These are phyloP conservation scores for Gnathonemus echidnorhynchus DNA, from an alignment of 2,113 vertebrate species.

Conservation along the genomic window DNA sequence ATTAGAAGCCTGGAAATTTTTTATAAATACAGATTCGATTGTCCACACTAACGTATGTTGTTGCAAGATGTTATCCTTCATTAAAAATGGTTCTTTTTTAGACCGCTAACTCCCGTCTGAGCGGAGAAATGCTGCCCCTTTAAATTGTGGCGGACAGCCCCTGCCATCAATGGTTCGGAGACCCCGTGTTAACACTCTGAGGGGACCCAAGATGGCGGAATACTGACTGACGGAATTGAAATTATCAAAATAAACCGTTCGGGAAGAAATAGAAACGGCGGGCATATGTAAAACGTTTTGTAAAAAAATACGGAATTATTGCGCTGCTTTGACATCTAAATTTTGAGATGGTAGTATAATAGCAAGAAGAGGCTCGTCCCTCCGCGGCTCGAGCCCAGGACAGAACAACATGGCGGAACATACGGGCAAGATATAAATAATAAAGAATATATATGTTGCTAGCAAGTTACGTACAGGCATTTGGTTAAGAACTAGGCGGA, in stretches of 20 bases:
- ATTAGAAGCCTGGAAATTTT: neutral
- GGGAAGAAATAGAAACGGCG: conserved; percentile 51
- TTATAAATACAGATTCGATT: neutral
- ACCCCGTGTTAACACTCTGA: conserved; percentile 82
- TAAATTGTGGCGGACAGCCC: conserved; percentile 76
- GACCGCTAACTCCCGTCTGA: neutral
- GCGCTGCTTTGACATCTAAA: conserved; percentile 37
- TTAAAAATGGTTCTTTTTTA: neutral
- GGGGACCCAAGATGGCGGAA: conserved; percentile 93
- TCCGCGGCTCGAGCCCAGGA: conserved; percentile 54
- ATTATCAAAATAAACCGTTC: conserved; percentile 54
- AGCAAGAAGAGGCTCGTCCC: conserved; percentile 43
- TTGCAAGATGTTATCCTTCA: neutral
- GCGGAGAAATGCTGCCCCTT: conserved; percentile 63
- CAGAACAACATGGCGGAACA: conserved; percentile 78
- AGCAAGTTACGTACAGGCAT: neutral
- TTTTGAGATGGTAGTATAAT: conserved; percentile 42
- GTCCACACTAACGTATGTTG: neutral
- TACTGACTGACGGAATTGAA: conserved; percentile 71
- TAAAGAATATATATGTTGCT: conserved; percentile 7
- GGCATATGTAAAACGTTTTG: conserved; percentile 38
- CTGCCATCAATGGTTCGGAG: conserved; percentile 74
- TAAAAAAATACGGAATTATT: conserved; percentile 35
- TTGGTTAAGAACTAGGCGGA: neutral
- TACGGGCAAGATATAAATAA: conserved; percentile 58